Percentiles rank a stretch among this genome's conserved stretches.
Evolutionary conservation across 2,888 invertebrate genomes (phyloP).

Genomic region (Meteorus colon): DNA sequence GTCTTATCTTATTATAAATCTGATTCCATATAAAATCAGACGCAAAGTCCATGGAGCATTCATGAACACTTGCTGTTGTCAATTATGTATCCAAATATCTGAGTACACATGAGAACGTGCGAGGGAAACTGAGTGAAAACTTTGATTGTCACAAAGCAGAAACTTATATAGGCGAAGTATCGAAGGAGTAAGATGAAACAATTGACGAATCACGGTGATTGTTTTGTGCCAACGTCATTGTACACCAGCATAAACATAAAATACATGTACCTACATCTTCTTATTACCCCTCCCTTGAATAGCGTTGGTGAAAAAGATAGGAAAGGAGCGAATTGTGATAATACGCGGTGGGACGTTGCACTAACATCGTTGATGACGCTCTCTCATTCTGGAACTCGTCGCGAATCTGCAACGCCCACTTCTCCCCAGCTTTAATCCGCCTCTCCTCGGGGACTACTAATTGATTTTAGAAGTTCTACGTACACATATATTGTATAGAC

Average conservation of each 20-base stretch:
- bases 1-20: not conserved
- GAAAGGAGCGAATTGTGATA: constrained; percentile 10
- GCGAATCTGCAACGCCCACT: constrained; percentile 4
- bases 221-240: constrained; percentile 60
- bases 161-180: not conserved
- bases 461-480: constrained; percentile 71
- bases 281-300: constrained; percentile 47
- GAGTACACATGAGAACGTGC: not conserved
- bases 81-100: not conserved
- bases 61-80: not conserved
- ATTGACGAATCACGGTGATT: constrained; percentile 63
- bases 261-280: constrained; percentile 60
- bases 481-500: constrained; percentile 28
- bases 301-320: constrained; percentile 39
- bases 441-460: constrained; percentile 68
- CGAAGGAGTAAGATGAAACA: constrained; percentile 46
- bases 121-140: not conserved
- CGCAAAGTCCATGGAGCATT: not conserved
- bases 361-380: not conserved
- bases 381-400: constrained; percentile 25
- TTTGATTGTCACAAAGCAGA: not conserved
- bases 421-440: constrained; percentile 32
- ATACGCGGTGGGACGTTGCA: not conserved
- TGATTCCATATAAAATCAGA: not conserved
- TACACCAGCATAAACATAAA: constrained; percentile 41